Percentiles rank a stretch among this genome's conserved stretches.
Conservation (phyloP, 2,888 invertebrate genomes). For the Cepaea hortensis region DNA sequence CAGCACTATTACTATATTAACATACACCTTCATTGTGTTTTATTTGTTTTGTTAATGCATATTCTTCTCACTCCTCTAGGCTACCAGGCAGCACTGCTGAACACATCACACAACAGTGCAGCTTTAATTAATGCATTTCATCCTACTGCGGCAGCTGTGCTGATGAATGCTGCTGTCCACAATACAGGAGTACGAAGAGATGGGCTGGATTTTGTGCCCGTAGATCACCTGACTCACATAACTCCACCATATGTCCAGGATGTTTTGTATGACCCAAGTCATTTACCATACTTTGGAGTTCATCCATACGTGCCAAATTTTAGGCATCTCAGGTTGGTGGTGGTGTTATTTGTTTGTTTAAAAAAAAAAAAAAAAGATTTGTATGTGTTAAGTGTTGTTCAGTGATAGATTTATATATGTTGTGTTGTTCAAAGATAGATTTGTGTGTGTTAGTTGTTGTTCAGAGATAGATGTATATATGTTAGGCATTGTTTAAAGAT, state of each 20-base stretch:
- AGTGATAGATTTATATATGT: too few species aligned
- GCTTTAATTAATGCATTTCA: constrained; percentile 39
- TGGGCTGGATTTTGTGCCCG: constrained; percentile 43
- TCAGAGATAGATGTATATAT: too few species aligned
- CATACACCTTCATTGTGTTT: too few species aligned
- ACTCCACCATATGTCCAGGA: constrained; percentile 53
- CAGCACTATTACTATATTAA: too few species aligned
- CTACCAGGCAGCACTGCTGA: constrained; percentile 37
- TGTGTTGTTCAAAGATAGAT: too few species aligned
- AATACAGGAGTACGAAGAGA: constrained; percentile 45
- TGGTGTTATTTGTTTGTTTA: neutral
- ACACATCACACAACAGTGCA: constrained; percentile 26
- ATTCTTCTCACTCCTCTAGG: neutral
- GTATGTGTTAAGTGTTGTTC: too few species aligned
- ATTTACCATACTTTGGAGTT: constrained; percentile 55
- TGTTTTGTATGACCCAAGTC: constrained; percentile 57
- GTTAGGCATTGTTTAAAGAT: too few species aligned
- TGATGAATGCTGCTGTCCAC: constrained; percentile 53
- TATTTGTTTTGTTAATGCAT: too few species aligned
- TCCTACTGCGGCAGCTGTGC: constrained; percentile 47
- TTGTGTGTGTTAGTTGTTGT: too few species aligned
- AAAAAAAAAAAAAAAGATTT: neutral
- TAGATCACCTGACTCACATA: constrained; percentile 49
- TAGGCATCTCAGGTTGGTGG: constrained; percentile 59
- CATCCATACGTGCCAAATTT: constrained; percentile 57